Evolutionary conservation across 2,888 invertebrate genomes (phyloP).

Genomic region (Papilio protenor): DNA sequence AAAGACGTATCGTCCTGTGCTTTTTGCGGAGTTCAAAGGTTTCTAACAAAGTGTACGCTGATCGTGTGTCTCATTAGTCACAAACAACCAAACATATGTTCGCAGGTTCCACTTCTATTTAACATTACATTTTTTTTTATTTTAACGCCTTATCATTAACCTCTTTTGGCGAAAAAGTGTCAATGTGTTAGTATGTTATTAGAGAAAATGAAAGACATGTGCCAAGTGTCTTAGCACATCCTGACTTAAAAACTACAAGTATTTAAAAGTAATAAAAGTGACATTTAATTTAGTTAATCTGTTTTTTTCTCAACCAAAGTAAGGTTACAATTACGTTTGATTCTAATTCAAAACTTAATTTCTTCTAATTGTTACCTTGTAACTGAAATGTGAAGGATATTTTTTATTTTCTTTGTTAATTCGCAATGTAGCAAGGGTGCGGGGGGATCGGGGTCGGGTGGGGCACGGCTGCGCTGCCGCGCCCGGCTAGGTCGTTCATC

Average conservation of each 20-base stretch:
- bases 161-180: slow-evolving; percentile 12
- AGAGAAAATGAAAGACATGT: slow-evolving; percentile 2
- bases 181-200: slow-evolving; percentile 9
- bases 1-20: slow-evolving; percentile 29
- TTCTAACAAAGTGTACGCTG: background rate
- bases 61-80: slow-evolving; percentile 4
- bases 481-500: slow-evolving; percentile 80
- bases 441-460: slow-evolving; percentile 41
- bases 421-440: slow-evolving; percentile 41
- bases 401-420: slow-evolving; percentile 40
- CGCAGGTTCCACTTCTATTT: slow-evolving; percentile 6
- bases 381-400: background rate
- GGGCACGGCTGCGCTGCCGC: slow-evolving; percentile 50
- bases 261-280: background rate
- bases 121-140: slow-evolving; percentile 14
- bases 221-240: background rate
- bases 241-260: background rate
- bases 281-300: background rate
- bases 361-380: background rate
- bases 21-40: slow-evolving; percentile 32
- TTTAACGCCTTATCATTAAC: slow-evolving; percentile 13
- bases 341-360: background rate
- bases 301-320: background rate
- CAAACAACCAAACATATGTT: background rate
- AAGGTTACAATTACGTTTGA: background rate